Evolutionary conservation across 2,888 invertebrate genomes (phyloP).

Genomic region (Hybos culiciformis): DNA sequence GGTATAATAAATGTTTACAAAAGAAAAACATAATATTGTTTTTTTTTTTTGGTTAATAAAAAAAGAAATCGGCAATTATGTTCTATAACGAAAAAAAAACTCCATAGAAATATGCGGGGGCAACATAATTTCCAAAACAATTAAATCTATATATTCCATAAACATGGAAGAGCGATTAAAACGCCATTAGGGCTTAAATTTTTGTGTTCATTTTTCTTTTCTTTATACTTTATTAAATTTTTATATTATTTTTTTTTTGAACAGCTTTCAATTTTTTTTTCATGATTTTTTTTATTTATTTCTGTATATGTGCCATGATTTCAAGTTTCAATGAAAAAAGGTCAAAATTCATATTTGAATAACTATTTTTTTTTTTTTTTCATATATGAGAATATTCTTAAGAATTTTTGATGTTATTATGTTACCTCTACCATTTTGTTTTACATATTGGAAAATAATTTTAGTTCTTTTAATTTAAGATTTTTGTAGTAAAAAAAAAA

Average conservation of each 20-base stretch:
- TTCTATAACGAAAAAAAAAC: background rate
- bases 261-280: too few relatives aligned
- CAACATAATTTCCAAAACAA: background rate
- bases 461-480: too few relatives aligned
- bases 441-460: too few relatives aligned
- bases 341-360: too few relatives aligned
- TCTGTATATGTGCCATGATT: slow-evolving; percentile 16
- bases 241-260: slow-evolving; percentile 8
- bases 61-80: background rate
- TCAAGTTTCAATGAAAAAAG: slow-evolving; percentile 11
- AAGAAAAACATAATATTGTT: background rate
- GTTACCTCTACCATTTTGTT: too few relatives aligned
- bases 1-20: background rate
- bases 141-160: slow-evolving; percentile 14
- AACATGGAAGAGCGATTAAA: slow-evolving; percentile 18
- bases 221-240: slow-evolving; percentile 2
- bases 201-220: background rate
- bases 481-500: too few relatives aligned
- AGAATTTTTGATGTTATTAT: too few relatives aligned
- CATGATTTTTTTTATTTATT: too few relatives aligned
- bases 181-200: slow-evolving; percentile 15
- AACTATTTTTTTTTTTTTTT: too few relatives aligned
- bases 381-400: too few relatives aligned
- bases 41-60: background rate
- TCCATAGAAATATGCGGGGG: background rate